A percentile compares a stretch with the other conserved stretches of the same genome.
These are phyloP conservation scores for Globia sparganii DNA, from an alignment of 2,888 invertebrate genomes.

Conservation along the genomic window DNA sequence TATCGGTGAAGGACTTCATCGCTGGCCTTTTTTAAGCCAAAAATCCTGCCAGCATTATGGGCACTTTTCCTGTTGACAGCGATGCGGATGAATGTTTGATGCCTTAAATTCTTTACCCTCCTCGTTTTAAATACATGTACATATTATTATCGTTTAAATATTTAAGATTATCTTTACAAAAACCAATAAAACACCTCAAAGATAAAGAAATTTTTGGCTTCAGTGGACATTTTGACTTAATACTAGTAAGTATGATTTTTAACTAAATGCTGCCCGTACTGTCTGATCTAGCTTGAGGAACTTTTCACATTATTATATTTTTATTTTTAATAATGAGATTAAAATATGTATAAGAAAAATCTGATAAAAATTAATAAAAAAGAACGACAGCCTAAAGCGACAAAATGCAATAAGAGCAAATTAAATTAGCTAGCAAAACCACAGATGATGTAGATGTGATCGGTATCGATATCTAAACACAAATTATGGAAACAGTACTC, in stretches of 20 bases:
- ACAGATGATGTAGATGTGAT: no score
- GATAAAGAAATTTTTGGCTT: slow-evolving; percentile 56
- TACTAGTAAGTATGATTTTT: slow-evolving; percentile 37
- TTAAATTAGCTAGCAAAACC: neutral
- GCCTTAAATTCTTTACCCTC: no score
- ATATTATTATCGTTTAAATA: neutral
- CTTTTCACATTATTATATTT: neutral
- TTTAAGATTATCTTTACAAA: neutral
- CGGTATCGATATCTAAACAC: neutral
- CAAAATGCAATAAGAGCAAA: neutral
- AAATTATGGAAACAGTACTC: neutral
- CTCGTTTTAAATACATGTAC: neutral
- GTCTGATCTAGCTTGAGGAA: neutral
- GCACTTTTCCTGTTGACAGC: neutral
- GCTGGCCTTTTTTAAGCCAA: neutral
- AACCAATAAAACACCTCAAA: slow-evolving; percentile 26
- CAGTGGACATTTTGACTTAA: slow-evolving; percentile 50
- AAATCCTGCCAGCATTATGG: neutral
- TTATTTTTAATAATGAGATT: no score
- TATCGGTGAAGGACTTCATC: neutral
- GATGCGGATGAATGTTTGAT: no score
- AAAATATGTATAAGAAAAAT: neutral
- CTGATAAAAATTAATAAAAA: neutral
- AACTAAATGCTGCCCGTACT: slow-evolving; percentile 37
- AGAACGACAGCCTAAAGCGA: neutral